Evolutionary conservation across 2,888 invertebrate genomes (phyloP), one percentile per base, ranked within the genome.

Genomic region (Lasius platythorax): DNA sequence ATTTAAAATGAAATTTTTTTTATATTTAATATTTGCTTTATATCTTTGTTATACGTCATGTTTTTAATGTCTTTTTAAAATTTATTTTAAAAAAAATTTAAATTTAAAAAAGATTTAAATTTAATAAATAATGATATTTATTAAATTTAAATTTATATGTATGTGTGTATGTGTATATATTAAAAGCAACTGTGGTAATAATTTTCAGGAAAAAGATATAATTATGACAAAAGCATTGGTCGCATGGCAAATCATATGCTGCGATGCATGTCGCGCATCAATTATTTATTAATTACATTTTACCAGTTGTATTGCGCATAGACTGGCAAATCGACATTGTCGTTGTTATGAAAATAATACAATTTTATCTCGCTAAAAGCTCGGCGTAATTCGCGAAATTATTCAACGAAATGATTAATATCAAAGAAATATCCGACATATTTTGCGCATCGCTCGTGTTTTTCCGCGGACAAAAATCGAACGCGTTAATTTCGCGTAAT

Each of bases 401-500:
- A 37, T 79, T 61, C 46, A 11, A 79, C 18, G 46, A 15, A n/a
- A 53, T 46, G 23, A 79, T 79, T 79, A 79, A 79, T 61, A 61
- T 61, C 53, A 73, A 33, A 70, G 33, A 70, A 78, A 61, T 73
- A 61, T 43, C 58, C 23, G 72, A 72, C 30, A 15, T 53, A 53
- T 58, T 78, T 53, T 53, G 23, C 18, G n/a, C 30, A 15, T 9
- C 53, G 53, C n/a, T 11, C 23, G 4, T 2, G n/a, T 15, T 15
- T 73, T 50, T 46, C n/a, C 58, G 46, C 11, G 43, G 2, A 18
- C 61, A 63, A 81, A 81, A 81, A 81, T 81, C 79, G 28, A 73
- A 72, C 46, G 58, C 18, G 61, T 28, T 79, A 73, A 79, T 79
- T 79, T 72, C 23, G 46, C 61, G 74, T 73, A 73, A 79, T 79